Percentiles rank a stretch among this genome's conserved stretches.
phyloP scores from a whole-genome alignment of 2,797 vertebrate species.

The Sebastes itinus region DNA sequence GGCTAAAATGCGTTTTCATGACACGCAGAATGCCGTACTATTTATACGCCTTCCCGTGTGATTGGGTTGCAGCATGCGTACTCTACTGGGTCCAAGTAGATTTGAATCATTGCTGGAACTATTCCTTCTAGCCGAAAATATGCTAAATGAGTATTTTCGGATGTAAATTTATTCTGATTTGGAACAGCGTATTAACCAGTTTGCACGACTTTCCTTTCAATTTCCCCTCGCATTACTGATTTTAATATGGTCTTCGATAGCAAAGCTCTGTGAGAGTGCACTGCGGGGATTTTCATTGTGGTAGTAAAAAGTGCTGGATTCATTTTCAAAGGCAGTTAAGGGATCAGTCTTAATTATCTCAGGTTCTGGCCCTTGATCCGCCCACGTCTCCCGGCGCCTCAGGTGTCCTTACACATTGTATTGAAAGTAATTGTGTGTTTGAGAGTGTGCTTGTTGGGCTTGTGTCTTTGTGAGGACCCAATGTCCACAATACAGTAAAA shows the following conservation, averaged over 20 bases:
- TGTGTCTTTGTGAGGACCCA: slow-evolving; percentile 1
- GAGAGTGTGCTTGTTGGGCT: background rate
- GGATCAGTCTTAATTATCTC: slow-evolving; percentile 76
- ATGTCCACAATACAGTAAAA: background rate
- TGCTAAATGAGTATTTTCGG: background rate
- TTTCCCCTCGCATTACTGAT: slow-evolving; percentile 33
- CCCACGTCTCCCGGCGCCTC: slow-evolving; percentile 55
- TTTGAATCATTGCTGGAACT: background rate
- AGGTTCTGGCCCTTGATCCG: slow-evolving; percentile 74
- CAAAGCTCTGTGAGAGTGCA: slow-evolving; percentile 37
- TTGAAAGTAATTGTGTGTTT: slow-evolving; percentile 15
- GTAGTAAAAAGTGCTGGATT: slow-evolving; percentile 67
- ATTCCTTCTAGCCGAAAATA: background rate
- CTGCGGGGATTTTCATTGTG: slow-evolving; percentile 55
- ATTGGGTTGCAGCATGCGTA: background rate
- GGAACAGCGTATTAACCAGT: slow-evolving; percentile 10
- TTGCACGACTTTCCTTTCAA: slow-evolving; percentile 34
- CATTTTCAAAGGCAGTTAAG: slow-evolving; percentile 64
- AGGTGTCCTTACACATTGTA: slow-evolving; percentile 61
- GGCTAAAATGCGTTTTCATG: too few species aligned
- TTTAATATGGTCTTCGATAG: slow-evolving; percentile 57
- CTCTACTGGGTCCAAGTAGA: background rate
- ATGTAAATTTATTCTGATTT: slow-evolving; percentile 32
- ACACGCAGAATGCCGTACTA: too few species aligned
- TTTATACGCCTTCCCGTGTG: background rate